Conservation (phyloP, 2,888 invertebrate genomes). For the Caenorhabditis virilis region DNA sequence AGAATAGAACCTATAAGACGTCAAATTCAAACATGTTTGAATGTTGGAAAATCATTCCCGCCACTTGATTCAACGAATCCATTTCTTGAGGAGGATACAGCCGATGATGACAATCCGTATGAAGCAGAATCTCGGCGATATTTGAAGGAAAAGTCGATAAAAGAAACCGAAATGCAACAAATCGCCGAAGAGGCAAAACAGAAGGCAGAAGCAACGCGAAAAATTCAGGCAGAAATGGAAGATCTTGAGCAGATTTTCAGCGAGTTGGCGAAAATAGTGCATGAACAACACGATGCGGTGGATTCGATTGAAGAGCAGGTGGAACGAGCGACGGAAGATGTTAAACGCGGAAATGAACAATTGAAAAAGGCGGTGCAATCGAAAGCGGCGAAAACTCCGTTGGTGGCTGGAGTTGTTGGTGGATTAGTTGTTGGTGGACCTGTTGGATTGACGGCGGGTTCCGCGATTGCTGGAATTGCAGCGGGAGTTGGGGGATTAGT, state of each 20-base stretch:
- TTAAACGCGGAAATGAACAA: slow-evolving; percentile 58
- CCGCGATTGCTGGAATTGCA: slow-evolving; percentile 57
- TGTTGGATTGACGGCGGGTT: slow-evolving; percentile 63
- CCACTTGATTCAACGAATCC: not conserved
- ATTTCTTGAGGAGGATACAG: slow-evolving; percentile 22
- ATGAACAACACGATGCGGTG: slow-evolving; percentile 63
- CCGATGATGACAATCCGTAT: slow-evolving; percentile 41
- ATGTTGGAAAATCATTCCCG: slow-evolving; percentile 35
- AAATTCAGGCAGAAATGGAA: slow-evolving; percentile 53
- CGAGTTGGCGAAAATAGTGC: slow-evolving; percentile 59
- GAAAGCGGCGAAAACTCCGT: slow-evolving; percentile 61
- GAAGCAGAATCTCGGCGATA: slow-evolving; percentile 40
- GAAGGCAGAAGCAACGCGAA: slow-evolving; percentile 40
- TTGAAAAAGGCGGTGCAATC: slow-evolving; percentile 58
- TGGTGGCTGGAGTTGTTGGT: slow-evolving; percentile 59
- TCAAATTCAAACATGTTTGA: slow-evolving; percentile 46
- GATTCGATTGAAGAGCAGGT: slow-evolving; percentile 65
- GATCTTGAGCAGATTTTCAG: slow-evolving; percentile 61
- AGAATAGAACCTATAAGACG: slow-evolving; percentile 54
- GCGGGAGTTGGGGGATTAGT: slow-evolving; percentile 65
- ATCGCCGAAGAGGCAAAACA: slow-evolving; percentile 37
- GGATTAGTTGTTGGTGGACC: slow-evolving; percentile 64
- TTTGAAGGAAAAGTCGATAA: slow-evolving; percentile 18
- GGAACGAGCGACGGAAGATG: slow-evolving; percentile 55
- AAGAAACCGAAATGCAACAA: slow-evolving; percentile 30